Evolutionary conservation across 2,113 vertebrate species (phyloP).

Genomic region (Vicugna pacos): DNA sequence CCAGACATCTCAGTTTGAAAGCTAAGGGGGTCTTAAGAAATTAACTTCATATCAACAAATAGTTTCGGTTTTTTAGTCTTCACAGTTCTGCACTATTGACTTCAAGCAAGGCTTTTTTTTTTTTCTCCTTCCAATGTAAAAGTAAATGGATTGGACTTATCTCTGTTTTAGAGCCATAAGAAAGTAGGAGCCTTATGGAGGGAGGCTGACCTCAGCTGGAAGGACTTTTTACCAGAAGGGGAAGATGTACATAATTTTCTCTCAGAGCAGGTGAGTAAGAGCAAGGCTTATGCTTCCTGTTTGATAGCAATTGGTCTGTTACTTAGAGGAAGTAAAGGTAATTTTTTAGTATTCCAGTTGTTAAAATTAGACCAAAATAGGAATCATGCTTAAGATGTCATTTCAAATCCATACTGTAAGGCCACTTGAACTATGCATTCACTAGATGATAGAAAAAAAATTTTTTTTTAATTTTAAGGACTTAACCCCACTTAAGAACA

Average conservation of each 20-base stretch:
- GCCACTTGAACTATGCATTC: background rate
- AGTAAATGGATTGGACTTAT: constrained; percentile 39
- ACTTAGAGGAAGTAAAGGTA: background rate
- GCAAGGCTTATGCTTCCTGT: background rate
- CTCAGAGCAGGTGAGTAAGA: constrained; percentile 91
- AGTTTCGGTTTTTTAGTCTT: constrained; percentile 43
- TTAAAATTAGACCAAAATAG: background rate
- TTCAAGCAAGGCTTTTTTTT: background rate
- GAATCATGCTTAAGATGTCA: constrained; percentile 10
- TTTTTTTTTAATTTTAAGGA: background rate
- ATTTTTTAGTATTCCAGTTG: background rate
- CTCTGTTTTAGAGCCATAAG: constrained; percentile 96
- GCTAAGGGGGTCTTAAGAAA: background rate
- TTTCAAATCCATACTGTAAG: constrained; percentile 29
- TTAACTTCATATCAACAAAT: background rate
- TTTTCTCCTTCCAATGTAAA: background rate
- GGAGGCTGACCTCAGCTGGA: constrained; percentile 95
- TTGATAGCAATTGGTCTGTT: background rate
- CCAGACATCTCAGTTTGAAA: background rate
- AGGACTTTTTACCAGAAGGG: constrained; percentile 93
- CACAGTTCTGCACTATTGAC: background rate
- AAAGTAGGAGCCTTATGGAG: constrained; percentile 96
- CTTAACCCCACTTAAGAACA: background rate
- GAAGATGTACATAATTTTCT: constrained; percentile 95
- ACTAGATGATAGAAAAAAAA: background rate